Evolutionary conservation across 2,888 invertebrate species (phyloP), one percentile per base, ranked within the genome.

Genomic region (Cyclophora punctaria): DNA sequence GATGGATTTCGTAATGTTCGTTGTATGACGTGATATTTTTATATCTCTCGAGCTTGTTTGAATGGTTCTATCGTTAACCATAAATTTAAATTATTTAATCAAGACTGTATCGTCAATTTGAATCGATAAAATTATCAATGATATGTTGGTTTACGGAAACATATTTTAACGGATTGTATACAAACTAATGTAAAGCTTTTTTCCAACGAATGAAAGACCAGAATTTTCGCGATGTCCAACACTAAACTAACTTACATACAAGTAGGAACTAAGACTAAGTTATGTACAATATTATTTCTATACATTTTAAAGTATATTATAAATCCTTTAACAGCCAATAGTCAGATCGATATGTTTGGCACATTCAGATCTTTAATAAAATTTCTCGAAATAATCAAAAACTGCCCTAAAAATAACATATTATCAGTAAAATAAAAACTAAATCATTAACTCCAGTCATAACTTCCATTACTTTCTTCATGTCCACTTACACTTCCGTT

Each of bases 181-280:
- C 34, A 42, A 47, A 45, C 55, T 54, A 47, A 51, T 52, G 41
- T 43, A 44, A 49, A 48, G 40, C 44, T 6, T 33, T 47, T 42
- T 20, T 20, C 20, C 20, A 20, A 20, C 20, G 2, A 20, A 20
- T 20, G 20, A 20, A 20, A 20, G 20, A 20, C 20, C 20, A 20
- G 20, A 20, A 20, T 20, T 20, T 20, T 20, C 20, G 20, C 20
- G 20, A 20, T 20, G 20, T 20, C 20, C 20, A 20, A 20, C 20
- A 20, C 20, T 20, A 20, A 20, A 20, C 20, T 48, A 37, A 33
- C 4, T 40, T 51, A 54, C 48, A 55, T 61, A 53, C 53, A 54
- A 59, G 59, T 65, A 67, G 67, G 69, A 68, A 68, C 67, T 67
- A 65, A 62, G 53, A 44, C 62, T 67, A 66, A 59, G 55, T 60